phyloP scores from a whole-genome alignment of 2,113 vertebrate species.

The Xenopus borealis region DNA sequence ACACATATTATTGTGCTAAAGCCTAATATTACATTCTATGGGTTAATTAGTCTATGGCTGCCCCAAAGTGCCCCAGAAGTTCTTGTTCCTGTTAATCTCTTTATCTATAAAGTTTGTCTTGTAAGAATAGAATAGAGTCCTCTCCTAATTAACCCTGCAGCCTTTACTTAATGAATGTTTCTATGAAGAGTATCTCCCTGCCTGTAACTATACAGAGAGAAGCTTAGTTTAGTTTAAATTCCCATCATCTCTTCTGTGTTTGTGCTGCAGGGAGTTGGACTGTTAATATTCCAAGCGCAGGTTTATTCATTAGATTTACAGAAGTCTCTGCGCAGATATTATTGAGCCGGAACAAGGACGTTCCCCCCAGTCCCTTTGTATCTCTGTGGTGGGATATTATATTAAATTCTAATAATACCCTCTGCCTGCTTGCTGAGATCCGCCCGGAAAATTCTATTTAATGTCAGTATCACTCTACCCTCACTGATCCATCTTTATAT shows the following conservation, averaged over 20 bases:
- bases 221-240: conserved; percentile 16
- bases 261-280: not conserved
- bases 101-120: not conserved
- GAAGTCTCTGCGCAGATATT: not conserved
- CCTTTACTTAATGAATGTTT: conserved; percentile 9
- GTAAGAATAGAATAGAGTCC: conserved; percentile 2
- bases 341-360: not conserved
- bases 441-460: not conserved
- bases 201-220: not conserved
- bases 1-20: too few relatives aligned
- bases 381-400: too few relatives aligned
- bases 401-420: conserved; percentile 6
- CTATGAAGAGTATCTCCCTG: too few relatives aligned
- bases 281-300: conserved; percentile 12
- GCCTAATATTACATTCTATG: too few relatives aligned
- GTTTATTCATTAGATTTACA: conserved; percentile 16
- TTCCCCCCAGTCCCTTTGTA: too few relatives aligned
- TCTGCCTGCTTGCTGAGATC: not conserved
- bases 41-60: too few relatives aligned
- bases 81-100: not conserved
- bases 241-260: not conserved
- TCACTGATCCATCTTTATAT: too few relatives aligned
- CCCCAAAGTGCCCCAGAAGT: too few relatives aligned
- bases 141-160: conserved; percentile 25
- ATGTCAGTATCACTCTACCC: too few relatives aligned